phyloP scores from a whole-genome alignment of 1,140 invertebrate genomes.

The Ceratitis capitata region DNA sequence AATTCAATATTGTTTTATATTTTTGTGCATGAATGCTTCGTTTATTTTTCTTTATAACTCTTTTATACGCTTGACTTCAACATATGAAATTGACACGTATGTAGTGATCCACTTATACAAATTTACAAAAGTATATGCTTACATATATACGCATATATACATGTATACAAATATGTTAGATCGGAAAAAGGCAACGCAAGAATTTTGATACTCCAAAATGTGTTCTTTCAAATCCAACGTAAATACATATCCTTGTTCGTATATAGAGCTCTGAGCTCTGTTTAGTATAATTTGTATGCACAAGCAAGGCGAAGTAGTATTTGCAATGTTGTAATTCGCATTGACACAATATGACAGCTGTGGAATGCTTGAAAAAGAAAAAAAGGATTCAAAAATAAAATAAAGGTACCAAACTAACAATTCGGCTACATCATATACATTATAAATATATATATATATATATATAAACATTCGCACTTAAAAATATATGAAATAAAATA shows the following conservation, averaged over 20 bases:
- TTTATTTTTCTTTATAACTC: neutral
- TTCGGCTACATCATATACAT: neutral
- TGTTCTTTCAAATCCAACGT: neutral
- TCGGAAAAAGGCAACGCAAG: neutral
- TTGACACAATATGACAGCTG: constrained; percentile 13
- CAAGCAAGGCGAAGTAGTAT: neutral
- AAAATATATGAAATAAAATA: neutral
- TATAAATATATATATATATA: neutral
- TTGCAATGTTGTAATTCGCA: constrained; percentile 5
- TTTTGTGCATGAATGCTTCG: constrained; percentile 15
- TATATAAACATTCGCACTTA: neutral
- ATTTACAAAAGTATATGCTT: neutral
- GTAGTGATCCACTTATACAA: no score
- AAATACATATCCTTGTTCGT: neutral
- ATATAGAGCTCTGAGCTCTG: neutral
- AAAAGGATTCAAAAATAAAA: neutral
- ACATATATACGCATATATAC: neutral
- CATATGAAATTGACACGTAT: neutral
- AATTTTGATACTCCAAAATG: neutral
- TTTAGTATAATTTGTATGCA: neutral
- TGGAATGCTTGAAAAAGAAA: constrained; percentile 6
- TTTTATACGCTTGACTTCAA: constrained; percentile 1
- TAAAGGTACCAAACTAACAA: neutral
- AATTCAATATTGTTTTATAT: neutral
- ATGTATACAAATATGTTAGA: neutral